Base-by-base conservation (phyloP, 1,140 invertebrate genomes). In the Drosophila mayri region DNA sequence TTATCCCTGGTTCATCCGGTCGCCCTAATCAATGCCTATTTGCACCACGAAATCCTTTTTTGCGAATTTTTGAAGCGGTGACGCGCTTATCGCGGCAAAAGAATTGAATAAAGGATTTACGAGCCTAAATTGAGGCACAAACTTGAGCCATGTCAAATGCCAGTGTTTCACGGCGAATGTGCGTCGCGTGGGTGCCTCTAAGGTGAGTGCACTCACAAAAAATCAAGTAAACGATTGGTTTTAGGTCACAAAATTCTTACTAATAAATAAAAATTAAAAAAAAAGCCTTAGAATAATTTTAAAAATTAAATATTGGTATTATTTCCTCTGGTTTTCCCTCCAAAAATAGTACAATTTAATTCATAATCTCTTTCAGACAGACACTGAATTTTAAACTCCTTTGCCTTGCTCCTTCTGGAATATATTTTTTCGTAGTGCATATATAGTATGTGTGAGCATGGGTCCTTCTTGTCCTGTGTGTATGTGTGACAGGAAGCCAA, bases 21-120 rank as follows among this genome's bases (percentile, higher is more conserved):
- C 16, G 44, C 12, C 61, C 81, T 87, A 88, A 88, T 87, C 84
- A 88, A 84, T 77, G 76, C 64, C 70, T 71, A 88, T 83, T 82
- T 80, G 72, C 64, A 62, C 55, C 46, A 30, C n/a, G 10, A 47
- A 74, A 84, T 84, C 76, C 85, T 77, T 43, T 49, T 37, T 37
- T 35, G 18, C 18, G 41, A 20, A 44, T 20, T 74, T 55, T 80
- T 49, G 4, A 46, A 67, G 60, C 65, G 60, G 60, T 79, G 80
- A 83, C 72, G 79, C 76, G 76, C 76, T 88, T 87, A 88, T 88
- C 80, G 77, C 49, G 59, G 35, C 60, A 71, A 73, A 70, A 76
- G 83, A 90, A 85, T 85, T 90, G 78, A 90, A 90, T 85, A 90
- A 81, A 84, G 84, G 85, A 88, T 84, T 88, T 88, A 78, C 66